Percentiles rank a stretch among this genome's conserved stretches.
phyloP scores from a whole-genome alignment of 2,888 invertebrate species.

The Eremobia ochroleuca region DNA sequence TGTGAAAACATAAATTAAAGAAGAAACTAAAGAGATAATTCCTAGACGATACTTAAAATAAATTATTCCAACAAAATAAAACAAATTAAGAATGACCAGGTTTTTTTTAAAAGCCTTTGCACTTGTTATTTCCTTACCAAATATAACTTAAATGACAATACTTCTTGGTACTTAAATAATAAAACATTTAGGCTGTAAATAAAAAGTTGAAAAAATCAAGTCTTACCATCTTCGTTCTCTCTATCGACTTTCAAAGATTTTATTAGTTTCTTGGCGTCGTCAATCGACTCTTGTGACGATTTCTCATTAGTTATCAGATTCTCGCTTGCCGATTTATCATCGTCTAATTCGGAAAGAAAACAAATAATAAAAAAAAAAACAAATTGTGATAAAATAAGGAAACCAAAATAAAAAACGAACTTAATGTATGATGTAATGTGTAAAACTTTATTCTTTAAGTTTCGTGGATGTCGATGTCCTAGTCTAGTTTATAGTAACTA shows the following conservation, averaged over 20 bases:
- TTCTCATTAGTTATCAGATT: slow-evolving; percentile 79
- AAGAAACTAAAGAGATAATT: slow-evolving; percentile 29
- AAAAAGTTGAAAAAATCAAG: slow-evolving; percentile 57
- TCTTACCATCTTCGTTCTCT: slow-evolving; percentile 89
- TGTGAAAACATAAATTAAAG: slow-evolving; percentile 62
- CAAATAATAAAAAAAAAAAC: slow-evolving; percentile 64
- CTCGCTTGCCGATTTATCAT: slow-evolving; percentile 80
- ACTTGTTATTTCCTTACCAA: neutral
- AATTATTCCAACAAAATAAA: neutral
- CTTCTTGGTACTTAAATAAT: slow-evolving; percentile 23
- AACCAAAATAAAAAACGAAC: slow-evolving; percentile 10
- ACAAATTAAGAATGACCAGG: neutral
- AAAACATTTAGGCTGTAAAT: slow-evolving; percentile 10
- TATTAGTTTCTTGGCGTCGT: slow-evolving; percentile 87
- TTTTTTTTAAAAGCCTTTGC: neutral
- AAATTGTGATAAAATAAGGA: slow-evolving; percentile 25
- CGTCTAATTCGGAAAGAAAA: slow-evolving; percentile 70
- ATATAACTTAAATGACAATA: slow-evolving; percentile 43
- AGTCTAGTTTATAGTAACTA: neutral
- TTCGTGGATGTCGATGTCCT: neutral
- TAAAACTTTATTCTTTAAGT: neutral
- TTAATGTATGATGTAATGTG: neutral
- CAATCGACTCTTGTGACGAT: slow-evolving; percentile 84
- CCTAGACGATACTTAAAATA: neutral
- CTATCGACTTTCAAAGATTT: slow-evolving; percentile 88